phyloP scores from a whole-genome alignment of 2,888 invertebrate genomes.

The Rhagonycha lutea region DNA sequence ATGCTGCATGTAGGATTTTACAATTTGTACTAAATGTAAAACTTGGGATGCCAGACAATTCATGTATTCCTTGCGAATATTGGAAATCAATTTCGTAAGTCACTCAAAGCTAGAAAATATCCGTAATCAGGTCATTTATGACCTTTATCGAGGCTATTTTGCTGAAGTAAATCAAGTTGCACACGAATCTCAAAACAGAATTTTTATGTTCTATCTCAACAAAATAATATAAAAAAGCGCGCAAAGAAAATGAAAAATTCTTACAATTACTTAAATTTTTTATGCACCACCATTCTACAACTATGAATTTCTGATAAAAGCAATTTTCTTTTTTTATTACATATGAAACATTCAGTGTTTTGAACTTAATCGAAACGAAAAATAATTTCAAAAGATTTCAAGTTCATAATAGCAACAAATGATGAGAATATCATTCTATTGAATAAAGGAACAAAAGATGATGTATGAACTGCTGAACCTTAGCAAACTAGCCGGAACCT shows the following conservation, averaged over 20 bases:
- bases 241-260: background rate
- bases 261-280: background rate
- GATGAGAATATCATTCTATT: constrained; percentile 28
- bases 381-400: background rate
- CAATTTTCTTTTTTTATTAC: background rate
- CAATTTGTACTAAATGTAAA: too few relatives aligned
- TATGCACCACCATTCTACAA: background rate
- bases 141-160: constrained; percentile 14
- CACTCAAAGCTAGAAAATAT: constrained; percentile 16
- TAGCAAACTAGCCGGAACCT: constrained; percentile 14
- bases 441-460: constrained; percentile 27
- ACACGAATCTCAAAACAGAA: constrained; percentile 9
- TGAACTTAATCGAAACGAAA: background rate
- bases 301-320: background rate
- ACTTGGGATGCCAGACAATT: background rate
- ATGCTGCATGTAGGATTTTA: background rate
- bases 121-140: constrained; percentile 25
- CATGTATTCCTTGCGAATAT: constrained; percentile 3
- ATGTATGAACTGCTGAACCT: constrained; percentile 28
- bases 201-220: background rate
- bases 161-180: constrained; percentile 3
- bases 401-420: constrained; percentile 23
- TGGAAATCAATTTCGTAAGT: constrained; percentile 15
- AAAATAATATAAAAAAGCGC: background rate
- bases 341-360: background rate